A percentile compares a stretch with the other conserved stretches of the same genome.
phyloP scores from a whole-genome alignment of 2,113 vertebrate genomes.

The Verasper variegatus region DNA sequence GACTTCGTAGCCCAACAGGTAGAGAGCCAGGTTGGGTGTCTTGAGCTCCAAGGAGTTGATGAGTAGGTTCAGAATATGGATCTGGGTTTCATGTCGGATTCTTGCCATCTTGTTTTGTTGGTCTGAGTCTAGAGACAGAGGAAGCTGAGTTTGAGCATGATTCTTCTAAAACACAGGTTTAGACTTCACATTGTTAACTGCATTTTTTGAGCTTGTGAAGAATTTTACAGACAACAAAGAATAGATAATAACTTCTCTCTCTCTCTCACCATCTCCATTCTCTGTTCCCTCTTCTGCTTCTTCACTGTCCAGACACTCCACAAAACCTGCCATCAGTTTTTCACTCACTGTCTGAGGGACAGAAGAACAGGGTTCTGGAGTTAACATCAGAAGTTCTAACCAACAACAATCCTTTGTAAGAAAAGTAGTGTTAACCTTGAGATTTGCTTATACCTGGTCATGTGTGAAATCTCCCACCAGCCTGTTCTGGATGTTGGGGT shows the following conservation, averaged over 20 bases:
- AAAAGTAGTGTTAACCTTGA: not conserved
- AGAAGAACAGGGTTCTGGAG: not conserved
- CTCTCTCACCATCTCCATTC: constrained; percentile 85
- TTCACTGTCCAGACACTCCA: constrained; percentile 96
- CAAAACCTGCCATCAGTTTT: constrained; percentile 97
- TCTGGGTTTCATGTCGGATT: constrained; percentile 93
- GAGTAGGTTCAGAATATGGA: constrained; percentile 96
- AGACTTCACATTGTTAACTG: not conserved
- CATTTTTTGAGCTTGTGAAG: too few species aligned
- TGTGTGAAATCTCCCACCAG: constrained; percentile 97
- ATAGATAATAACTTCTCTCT: constrained; percentile 22
- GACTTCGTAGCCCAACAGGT: constrained; percentile 94
- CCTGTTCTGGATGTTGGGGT: constrained; percentile 94
- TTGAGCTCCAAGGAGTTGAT: constrained; percentile 95
- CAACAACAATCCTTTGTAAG: not conserved
- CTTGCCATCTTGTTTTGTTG: constrained; percentile 83
- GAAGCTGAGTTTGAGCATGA: not conserved
- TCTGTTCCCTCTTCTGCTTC: constrained; percentile 91
- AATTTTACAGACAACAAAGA: accelerated
- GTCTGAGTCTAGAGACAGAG: constrained; percentile 72
- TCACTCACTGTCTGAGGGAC: constrained; percentile 87
- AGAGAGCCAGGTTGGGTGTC: constrained; percentile 91
- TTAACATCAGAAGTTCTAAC: not conserved
- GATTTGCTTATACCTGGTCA: constrained; percentile 85
- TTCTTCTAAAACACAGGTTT: not conserved